These are phyloP conservation scores for Uromys caudimaculatus DNA, from an alignment of 2,797 vertebrate species.

Conservation along the genomic window DNA sequence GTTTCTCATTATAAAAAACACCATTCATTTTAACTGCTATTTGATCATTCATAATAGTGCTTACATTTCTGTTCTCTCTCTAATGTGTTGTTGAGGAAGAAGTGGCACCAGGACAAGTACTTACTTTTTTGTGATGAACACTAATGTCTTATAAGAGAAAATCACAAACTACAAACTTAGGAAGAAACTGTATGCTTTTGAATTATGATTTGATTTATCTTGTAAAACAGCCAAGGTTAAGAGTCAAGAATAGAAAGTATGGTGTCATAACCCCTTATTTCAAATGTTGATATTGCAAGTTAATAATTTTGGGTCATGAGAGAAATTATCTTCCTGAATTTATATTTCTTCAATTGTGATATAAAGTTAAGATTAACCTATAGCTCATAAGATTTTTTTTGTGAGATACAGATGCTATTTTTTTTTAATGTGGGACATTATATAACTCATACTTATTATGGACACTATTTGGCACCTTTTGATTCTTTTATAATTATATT, in stretches of 20 bases:
- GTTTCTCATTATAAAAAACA: background rate
- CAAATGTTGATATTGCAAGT: background rate
- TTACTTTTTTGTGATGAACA: background rate
- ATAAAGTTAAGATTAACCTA: background rate
- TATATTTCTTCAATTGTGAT: background rate
- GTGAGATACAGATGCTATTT: background rate
- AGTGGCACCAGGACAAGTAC: background rate
- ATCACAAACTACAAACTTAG: background rate
- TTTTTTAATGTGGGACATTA: background rate
- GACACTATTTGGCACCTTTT: background rate
- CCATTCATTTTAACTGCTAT: background rate
- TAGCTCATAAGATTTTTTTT: background rate
- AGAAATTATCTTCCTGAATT: background rate
- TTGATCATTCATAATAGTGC: background rate
- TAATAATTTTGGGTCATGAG: background rate
- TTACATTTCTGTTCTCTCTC: background rate
- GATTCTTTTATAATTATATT: background rate
- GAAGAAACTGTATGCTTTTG: background rate
- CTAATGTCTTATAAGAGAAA: background rate
- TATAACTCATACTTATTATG: conserved; percentile 10
- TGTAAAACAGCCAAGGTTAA: background rate
- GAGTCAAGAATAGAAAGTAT: background rate
- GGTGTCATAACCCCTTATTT: background rate
- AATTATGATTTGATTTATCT: conserved; percentile 6
- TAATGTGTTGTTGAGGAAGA: background rate